Base-by-base conservation (phyloP, 2,113 vertebrate species). In the Lethenteron camtschaticum region DNA sequence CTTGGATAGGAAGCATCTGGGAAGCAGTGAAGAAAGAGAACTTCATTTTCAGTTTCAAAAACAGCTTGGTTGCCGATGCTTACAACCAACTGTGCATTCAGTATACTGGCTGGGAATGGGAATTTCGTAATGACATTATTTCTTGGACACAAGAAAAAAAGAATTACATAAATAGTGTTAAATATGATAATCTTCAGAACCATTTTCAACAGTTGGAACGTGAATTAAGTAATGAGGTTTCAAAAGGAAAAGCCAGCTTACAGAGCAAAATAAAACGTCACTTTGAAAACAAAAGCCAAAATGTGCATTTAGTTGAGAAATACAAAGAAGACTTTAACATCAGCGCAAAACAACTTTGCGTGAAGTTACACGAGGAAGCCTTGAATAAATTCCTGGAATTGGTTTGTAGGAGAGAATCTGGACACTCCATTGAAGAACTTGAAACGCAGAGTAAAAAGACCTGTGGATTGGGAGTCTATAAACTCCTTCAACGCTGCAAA, bases 11-110 rank as follows among this genome's bases (percentile, higher is more conserved):
- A 72, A 66, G 69, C 12, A 68, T 82, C 68, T 81, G 82, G 80
- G 79, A 80, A 56, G 71, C 70, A 2, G 76, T 83, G 55, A 79
- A 76, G 76, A 71, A 73, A 58, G 73, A 75, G n/a, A 79, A 75
- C n/a, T 80, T 80, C 72, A 70, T 74, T 11, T 72, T 78, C 68
- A 71, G 74, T 57, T 74, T 81, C 71, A 78, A 77, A 68, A 82
- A 81, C 60, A 80, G 77, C n/a, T 70, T 80, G 1, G 80, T 79
- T 68, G 79, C 79, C 69, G 76, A 81, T 69, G 79, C 78, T 8
- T 80, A 79, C 73, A 78, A 76, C 70, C 75, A 20, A 16, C 72
- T 82, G 8, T 80, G 77, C 68, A 69, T 74, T 41, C 72, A 82
- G 58, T 78, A 69, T 70, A 74, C 77, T 69, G 75, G 74, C 57